These are phyloP conservation scores for Onychorhynchus coronatus DNA, from an alignment of 2,113 vertebrate genomes.

Conservation along the genomic window DNA sequence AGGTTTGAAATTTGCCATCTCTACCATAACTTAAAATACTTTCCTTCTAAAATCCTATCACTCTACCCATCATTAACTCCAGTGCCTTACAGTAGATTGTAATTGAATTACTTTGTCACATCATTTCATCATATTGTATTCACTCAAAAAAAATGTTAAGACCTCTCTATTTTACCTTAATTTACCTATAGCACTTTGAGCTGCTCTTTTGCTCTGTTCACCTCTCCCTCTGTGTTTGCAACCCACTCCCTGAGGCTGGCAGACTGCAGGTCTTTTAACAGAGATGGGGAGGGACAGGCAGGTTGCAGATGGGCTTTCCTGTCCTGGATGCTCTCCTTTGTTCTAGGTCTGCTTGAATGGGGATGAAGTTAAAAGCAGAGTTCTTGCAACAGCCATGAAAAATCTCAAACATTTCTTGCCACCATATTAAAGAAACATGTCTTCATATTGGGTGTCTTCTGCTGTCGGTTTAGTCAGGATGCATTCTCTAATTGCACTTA, in stretches of 20 bases:
- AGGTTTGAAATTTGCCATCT: neutral
- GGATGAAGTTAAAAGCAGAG: neutral
- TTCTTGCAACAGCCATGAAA: neutral
- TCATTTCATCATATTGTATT: neutral
- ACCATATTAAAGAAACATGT: neutral
- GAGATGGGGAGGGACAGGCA: neutral
- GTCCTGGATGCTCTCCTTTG: neutral
- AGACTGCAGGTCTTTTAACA: neutral
- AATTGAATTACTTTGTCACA: neutral
- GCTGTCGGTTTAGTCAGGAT: neutral
- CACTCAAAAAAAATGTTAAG: neutral
- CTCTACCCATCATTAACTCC: neutral
- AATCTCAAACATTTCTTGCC: neutral
- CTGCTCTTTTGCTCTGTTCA: neutral
- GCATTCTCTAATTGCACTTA: neutral
- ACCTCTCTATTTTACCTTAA: neutral
- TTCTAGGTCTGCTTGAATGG: neutral
- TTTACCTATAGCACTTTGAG: neutral
- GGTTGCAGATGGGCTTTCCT: neutral
- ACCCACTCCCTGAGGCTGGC: accelerated
- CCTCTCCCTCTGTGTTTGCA: neutral
- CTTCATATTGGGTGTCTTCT: neutral
- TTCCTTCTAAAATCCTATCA: neutral
- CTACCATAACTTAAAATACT: neutral
- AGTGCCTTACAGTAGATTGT: neutral